Conservation (phyloP, 2,888 invertebrate species). For the Mongoloraphidia duomilia region DNA sequence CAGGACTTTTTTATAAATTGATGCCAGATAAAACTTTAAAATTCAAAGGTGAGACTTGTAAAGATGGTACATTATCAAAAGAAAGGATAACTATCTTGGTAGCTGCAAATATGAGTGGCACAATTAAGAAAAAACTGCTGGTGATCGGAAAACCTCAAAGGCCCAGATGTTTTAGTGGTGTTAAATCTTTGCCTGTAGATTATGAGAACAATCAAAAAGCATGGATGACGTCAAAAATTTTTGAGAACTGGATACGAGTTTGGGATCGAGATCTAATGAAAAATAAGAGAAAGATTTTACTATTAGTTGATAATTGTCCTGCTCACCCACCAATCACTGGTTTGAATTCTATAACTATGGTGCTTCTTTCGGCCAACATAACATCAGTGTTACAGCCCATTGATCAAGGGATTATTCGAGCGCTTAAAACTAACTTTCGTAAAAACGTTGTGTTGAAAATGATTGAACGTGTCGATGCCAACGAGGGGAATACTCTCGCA, state of each 20-base stretch:
- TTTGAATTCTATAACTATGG: no score
- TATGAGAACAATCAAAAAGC: slow-evolving; percentile 21
- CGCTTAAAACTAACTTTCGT: no score
- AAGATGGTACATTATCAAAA: slow-evolving; percentile 15
- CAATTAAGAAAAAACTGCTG: slow-evolving; percentile 15
- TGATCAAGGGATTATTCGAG: no score
- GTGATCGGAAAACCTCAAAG: slow-evolving; percentile 17
- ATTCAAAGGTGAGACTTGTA: slow-evolving; percentile 17
- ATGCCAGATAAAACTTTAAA: slow-evolving; percentile 17
- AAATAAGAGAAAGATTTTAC: slow-evolving; percentile 17
- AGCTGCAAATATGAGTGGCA: slow-evolving; percentile 17
- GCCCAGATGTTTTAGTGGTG: slow-evolving; percentile 18
- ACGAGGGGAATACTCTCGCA: no score
- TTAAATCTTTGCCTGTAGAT: slow-evolving; percentile 12
- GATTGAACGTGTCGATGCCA: no score
- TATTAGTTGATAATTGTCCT: slow-evolving; percentile 21
- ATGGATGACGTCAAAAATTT: slow-evolving; percentile 23
- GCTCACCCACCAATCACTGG: slow-evolving; percentile 16
- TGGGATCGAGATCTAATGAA: slow-evolving; percentile 17
- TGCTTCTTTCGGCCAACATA: no score
- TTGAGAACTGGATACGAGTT: slow-evolving; percentile 12
- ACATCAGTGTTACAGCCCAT: no score
- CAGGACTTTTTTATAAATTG: slow-evolving; percentile 16
- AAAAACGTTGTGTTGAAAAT: no score
- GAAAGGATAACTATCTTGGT: slow-evolving; percentile 17